Percentiles rank a stretch among this genome's conserved stretches.
phyloP scores from a whole-genome alignment of 2,797 vertebrate species.

The Gorsachius magnificus region DNA sequence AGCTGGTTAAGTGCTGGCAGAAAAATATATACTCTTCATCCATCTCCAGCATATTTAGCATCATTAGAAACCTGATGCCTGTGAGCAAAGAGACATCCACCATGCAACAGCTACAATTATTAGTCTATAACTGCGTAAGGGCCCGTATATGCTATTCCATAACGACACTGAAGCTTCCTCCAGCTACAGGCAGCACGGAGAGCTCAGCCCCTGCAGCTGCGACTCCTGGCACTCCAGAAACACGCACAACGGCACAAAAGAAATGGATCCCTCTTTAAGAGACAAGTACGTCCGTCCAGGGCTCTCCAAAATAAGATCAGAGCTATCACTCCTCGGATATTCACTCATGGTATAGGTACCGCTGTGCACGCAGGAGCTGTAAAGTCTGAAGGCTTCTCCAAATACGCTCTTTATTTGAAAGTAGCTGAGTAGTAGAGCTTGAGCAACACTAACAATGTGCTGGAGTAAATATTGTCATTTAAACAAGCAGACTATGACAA shows the following conservation, averaged over 20 bases:
- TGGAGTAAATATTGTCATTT: background rate
- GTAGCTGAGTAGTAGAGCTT: background rate
- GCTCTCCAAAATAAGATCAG: background rate
- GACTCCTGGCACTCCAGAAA: background rate
- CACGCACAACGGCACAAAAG: background rate
- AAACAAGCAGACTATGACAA: background rate
- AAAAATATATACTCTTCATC: background rate
- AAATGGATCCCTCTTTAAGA: rapidly evolving
- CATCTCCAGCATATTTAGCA: background rate
- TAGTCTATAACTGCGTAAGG: background rate
- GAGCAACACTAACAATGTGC: background rate
- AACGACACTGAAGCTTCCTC: background rate
- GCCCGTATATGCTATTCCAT: background rate
- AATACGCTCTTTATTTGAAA: background rate
- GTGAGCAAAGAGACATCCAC: background rate
- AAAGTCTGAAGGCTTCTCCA: background rate
- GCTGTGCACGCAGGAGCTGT: background rate
- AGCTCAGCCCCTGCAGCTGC: background rate
- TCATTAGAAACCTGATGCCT: background rate
- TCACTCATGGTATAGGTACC: rapidly evolving
- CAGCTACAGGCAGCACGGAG: background rate
- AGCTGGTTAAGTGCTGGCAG: background rate
- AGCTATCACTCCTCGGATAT: background rate
- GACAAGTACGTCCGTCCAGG: rapidly evolving
- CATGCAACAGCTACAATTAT: background rate